phyloP scores from a whole-genome alignment of 2,797 vertebrate species.

The Pangasius mekongensis region DNA sequence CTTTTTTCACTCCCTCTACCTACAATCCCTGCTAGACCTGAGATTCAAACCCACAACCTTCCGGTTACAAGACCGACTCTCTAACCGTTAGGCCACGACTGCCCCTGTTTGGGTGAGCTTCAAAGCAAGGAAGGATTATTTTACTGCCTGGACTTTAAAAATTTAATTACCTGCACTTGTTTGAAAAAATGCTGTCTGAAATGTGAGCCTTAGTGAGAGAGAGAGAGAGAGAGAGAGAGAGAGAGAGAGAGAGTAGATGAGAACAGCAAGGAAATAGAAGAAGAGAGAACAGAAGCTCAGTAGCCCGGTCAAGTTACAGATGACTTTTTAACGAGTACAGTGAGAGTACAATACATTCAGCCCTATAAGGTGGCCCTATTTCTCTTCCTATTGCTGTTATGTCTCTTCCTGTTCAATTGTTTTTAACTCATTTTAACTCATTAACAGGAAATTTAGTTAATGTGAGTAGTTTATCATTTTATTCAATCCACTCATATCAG shows the following conservation, averaged over 20 bases:
- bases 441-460: not conserved
- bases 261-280: not conserved
- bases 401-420: not conserved
- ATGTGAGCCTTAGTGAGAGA: not conserved
- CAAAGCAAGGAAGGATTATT: not conserved
- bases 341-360: not conserved
- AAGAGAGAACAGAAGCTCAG: not conserved
- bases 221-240: not conserved
- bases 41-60: too few relatives aligned
- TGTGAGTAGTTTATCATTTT: not conserved
- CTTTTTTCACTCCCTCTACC: too few relatives aligned
- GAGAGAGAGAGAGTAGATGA: not conserved
- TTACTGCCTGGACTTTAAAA: not conserved
- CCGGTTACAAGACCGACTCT: too few relatives aligned
- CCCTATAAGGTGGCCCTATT: not conserved
- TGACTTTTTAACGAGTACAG: constrained; percentile 56
- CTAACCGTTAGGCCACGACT: too few relatives aligned
- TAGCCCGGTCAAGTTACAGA: constrained; percentile 30
- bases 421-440: not conserved
- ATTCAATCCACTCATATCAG: not conserved
- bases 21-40: too few relatives aligned
- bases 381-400: not conserved
- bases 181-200: not conserved
- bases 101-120: not conserved
- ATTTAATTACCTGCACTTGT: too few relatives aligned